Evolutionary conservation across 2,888 invertebrate species (phyloP), one percentile per base, ranked within the genome.

Genomic region (Lasius fuliginosus): DNA sequence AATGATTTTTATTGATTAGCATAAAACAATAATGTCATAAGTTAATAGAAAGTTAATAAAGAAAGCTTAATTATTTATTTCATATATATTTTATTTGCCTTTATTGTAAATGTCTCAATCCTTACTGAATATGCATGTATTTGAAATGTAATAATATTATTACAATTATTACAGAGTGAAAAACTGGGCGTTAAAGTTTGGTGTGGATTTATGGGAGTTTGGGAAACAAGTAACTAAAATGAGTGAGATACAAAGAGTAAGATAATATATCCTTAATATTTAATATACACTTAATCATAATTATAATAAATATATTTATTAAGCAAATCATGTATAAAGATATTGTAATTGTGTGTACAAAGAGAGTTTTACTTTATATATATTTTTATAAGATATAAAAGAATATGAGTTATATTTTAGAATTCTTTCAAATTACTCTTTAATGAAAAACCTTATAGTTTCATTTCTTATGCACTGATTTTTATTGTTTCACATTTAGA

Each of bases 141-240:
- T 1, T 53, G n/a, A 67, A 46, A 69, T n/a, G 6, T 49, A 49
- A 49, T 69, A 46, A 60, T 40, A 12, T 36, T n/a, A 49, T 64
- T 15, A 30, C 33, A 79, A 79, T 69, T 69, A 60, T 94, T 92
- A 30, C 96, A 98, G 98, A 96, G 98, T 98, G 90, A 97, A 98
- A 95, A 98, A 98, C 95, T 98, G 98, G 98, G 98, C 98, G 89
- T 95, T 98, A 88, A 98, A 98, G 95, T 98, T 98, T 94, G 98
- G 98, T 91, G 98, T 98, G 89, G 98, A 98, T 95, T 96, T 98
- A 89, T 98, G 98, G 98, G 98, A 98, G 95, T 98, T 98, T 92
- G 98, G 98, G 87, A 96, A 97, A 93, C 97, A 98, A 95, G 97
- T 97, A 94, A 98, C 98, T 27, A 98, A 98, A 96, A 98, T 98